phyloP scores from a whole-genome alignment of 2,113 vertebrate species.

The mouse (Mus musculus) region DNA sequence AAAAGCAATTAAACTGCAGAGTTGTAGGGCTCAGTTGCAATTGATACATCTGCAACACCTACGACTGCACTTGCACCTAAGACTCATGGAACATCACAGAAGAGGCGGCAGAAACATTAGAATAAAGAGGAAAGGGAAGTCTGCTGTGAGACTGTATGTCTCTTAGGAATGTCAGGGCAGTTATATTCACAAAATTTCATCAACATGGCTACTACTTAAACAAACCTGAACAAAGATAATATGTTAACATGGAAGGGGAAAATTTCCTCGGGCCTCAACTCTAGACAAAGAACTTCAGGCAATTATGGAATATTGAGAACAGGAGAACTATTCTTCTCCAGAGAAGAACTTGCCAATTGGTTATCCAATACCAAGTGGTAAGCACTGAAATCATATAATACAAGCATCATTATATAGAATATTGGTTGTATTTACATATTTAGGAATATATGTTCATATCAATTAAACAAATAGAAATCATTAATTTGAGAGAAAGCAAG shows the following conservation, averaged over 20 bases:
- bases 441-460: not conserved
- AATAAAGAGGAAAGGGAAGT: not conserved
- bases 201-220: not conserved
- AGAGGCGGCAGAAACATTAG: not conserved
- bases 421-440: not conserved
- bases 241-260: not conserved
- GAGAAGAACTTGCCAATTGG: not conserved
- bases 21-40: not conserved
- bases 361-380: not conserved
- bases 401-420: not conserved
- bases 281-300: not conserved
- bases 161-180: not conserved
- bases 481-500: not conserved
- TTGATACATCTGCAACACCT: not conserved
- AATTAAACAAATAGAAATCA: not conserved
- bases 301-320: not conserved
- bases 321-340: not conserved
- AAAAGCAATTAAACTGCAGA: not conserved
- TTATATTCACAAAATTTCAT: not conserved
- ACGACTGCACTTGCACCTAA: not conserved
- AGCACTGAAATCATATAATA: not conserved
- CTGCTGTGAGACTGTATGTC: not conserved
- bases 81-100: not conserved
- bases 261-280: not conserved
- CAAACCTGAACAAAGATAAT: not conserved